Base-by-base conservation (phyloP, 2,888 invertebrate genomes). In the Tineola bisselliella region DNA sequence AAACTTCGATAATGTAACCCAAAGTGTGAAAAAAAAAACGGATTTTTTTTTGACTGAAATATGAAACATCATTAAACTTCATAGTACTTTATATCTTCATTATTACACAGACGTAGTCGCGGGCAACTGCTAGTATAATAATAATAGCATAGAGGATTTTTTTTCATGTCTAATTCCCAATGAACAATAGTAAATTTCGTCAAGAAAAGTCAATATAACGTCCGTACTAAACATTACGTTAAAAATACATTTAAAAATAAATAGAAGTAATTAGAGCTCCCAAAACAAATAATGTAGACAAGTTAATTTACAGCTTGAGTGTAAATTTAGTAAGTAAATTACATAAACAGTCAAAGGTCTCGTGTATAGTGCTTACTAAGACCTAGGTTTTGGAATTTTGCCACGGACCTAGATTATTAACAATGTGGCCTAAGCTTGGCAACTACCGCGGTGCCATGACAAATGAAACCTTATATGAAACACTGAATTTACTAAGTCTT, bases 331-430 rank as follows among this genome's bases (percentile, higher is more conserved):
- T 38, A 12, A 58, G 58, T 58, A 33, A 58, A 58, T 58, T 58
- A 58, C 33, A 17, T 58, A 58, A 58, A 58, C 33, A 58, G 33
- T 33, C 58, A 58, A 58, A 58, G 58, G 58, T 58, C 56, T 19
- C 19, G 5, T 33, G 33, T 58, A n/a, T 33, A 12, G 17, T 58
- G 25, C 48, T 3, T 52, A 33, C 61, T 19, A 61, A 61, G 60
- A 62, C 65, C 65, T 63, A 63, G 70, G 67, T 68, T 68, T 79
- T 84, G 84, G 84, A 80, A 69, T 68, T 62, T 64, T 81, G 83
- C 84, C 84, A 83, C 70, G 71, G 69, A 65, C 65, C 70, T 75
- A 68, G 76, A 80, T 79, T 81, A 83, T 83, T 81, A 82, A 79
- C 81, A 79, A 76, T 71, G 70, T 71, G 43, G 73, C 68, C 70